Base-by-base conservation (phyloP, 2,797 vertebrate species). In the Arctocebus calabarensis region DNA sequence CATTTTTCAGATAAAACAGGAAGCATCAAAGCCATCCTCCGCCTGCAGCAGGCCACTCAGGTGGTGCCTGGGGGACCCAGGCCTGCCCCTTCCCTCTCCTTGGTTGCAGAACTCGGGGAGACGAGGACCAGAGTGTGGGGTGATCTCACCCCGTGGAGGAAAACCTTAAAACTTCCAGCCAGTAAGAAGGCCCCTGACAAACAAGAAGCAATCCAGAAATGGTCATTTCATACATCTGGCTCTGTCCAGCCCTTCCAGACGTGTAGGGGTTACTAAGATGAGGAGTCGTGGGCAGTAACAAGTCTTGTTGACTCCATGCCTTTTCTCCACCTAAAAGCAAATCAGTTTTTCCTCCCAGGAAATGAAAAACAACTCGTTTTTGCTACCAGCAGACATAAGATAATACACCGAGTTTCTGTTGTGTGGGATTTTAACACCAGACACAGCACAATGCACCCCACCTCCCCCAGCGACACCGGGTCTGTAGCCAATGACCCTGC, bases 221-320 rank as follows among this genome's bases (percentile, higher is more conserved):
- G 16, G 94, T 1, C 5, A 2, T 10, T 37, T 14, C 34, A 0
- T 3, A 0, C 0, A 0, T 19, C 70, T 0, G 0, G 11, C 22
- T 45, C 2, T 3, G 0, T 0, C 29, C 8, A 11, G 10, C 40
- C 29, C n/a, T 62, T 45, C 17, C 34, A 4, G 23, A 27, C 0
- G 22, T 16, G 8, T 3, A 1, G 45, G 48, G 75, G 3, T 23
- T 0, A 7, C 52, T 0, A 29, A 27, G 25, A 25, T 2, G 34
- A 32, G 55, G n/a, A 43, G 45, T n/a, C 16, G 0, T 5, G 7
- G n/a, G 84, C 37, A 59, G 61, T 22, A 8, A 25, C 59, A 1
- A 0, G 52, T 3, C 81, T 19, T 19, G 5, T 29, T 17, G 17
- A 16, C 52, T 22, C 13, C 0, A 19, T 5, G 61, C 37, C 88